phyloP scores from a whole-genome alignment of 2,888 invertebrate genomes.

The Leucoma salicis region DNA sequence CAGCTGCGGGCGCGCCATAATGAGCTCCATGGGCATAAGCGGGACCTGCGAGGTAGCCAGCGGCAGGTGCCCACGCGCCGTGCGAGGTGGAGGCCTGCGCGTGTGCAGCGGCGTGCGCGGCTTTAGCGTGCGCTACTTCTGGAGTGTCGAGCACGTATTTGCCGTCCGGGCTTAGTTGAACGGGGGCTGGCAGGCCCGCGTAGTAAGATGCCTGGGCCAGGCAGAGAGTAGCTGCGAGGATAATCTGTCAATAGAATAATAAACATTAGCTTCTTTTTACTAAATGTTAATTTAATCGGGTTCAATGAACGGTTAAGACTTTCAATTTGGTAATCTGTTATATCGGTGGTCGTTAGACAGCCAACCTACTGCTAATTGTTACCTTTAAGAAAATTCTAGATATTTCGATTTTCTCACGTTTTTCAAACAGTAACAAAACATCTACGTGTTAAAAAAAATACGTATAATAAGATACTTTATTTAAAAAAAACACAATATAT shows the following conservation, averaged over 20 bases:
- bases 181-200: conserved; percentile 72
- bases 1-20: conserved; percentile 74
- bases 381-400: no score
- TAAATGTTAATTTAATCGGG: no score
- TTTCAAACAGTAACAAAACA: no score
- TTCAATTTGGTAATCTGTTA: no score
- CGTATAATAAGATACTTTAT: no score
- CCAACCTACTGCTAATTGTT: no score
- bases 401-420: no score
- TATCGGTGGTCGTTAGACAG: no score
- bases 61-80: conserved; percentile 73
- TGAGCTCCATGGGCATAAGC: conserved; percentile 53
- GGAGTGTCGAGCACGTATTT: conserved; percentile 79
- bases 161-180: conserved; percentile 78
- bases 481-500: no score
- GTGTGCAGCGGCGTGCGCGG: conserved; percentile 72
- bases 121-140: conserved; percentile 77
- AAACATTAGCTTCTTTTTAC: no score
- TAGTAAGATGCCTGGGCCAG: conserved; percentile 80
- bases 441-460: no score
- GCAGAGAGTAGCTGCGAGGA: conserved; percentile 74
- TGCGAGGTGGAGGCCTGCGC: conserved; percentile 72
- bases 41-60: conserved; percentile 47
- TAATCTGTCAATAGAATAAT: conserved; percentile 49
- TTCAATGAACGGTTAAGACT: no score